These are phyloP conservation scores for Meriones unguiculatus DNA, from an alignment of 2,113 vertebrate genomes.

Conservation along the genomic window DNA sequence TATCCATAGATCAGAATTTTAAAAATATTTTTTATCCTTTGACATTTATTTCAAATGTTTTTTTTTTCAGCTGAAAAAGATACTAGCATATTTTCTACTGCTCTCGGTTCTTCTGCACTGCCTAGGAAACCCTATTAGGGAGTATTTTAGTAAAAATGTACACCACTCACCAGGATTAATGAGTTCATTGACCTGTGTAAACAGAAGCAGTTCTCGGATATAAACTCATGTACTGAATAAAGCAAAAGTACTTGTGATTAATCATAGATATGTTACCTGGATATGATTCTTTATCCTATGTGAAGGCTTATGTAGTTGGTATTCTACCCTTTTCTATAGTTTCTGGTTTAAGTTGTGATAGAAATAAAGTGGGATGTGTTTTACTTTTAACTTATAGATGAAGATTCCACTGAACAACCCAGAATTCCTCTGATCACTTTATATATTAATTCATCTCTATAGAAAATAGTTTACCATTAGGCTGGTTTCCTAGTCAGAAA, in stretches of 20 bases:
- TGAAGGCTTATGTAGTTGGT: background rate
- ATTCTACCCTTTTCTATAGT: background rate
- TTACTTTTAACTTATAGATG: background rate
- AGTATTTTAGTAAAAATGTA: conserved; percentile 9
- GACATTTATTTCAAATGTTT: conserved; percentile 20
- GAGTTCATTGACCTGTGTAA: background rate
- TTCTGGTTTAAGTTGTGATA: background rate
- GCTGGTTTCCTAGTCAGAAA: background rate
- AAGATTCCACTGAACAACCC: background rate
- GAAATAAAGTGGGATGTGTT: background rate
- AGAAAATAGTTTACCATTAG: background rate
- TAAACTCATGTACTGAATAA: conserved; percentile 31
- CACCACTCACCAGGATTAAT: background rate
- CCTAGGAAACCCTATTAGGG: background rate
- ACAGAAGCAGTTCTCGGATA: conserved; percentile 28
- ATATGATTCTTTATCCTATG: background rate
- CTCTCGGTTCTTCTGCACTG: background rate
- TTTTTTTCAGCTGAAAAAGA: background rate
- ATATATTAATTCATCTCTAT: conserved; percentile 21
- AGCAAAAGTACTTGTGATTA: conserved; percentile 37
- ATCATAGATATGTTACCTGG: background rate
- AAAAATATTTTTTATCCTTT: background rate
- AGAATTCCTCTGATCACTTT: background rate
- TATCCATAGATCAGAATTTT: background rate
- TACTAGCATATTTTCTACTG: background rate